phyloP scores from a whole-genome alignment of 53 echinoderm and acorn worm genomes.

The Temnopleurus reevesii region DNA sequence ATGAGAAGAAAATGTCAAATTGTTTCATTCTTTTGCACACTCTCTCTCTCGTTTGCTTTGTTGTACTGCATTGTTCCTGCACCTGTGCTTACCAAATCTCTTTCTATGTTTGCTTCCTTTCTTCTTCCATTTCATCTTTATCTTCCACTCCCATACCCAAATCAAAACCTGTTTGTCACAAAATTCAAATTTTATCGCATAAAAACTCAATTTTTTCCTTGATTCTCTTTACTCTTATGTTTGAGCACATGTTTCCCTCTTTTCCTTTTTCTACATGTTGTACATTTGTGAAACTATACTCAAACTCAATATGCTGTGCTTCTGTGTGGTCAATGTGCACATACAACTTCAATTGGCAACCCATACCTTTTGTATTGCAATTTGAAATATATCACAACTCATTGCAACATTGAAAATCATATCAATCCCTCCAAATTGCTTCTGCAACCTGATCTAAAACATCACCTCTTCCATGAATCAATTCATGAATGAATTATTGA shows the following conservation, averaged over 20 bases:
- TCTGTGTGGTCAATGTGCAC: background rate
- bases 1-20: too few relatives aligned
- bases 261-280: background rate
- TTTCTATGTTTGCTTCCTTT: conserved; percentile 17
- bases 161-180: background rate
- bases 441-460: background rate
- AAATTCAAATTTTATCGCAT: background rate
- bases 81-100: background rate
- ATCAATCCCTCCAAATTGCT: background rate
- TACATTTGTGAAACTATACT: too few relatives aligned
- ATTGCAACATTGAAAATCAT: too few relatives aligned
- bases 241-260: background rate
- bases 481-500: too few relatives aligned
- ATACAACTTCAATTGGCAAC: background rate
- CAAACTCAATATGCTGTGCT: background rate
- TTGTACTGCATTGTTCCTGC: background rate
- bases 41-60: background rate
- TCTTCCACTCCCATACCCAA: background rate
- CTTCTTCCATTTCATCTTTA: conserved; percentile 9
- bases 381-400: too few relatives aligned
- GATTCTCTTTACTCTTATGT: too few relatives aligned
- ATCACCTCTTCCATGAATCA: background rate
- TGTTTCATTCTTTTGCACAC: background rate
- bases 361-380: background rate
- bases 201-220: background rate